Evolutionary conservation across 2,797 vertebrate species (phyloP).

Genomic region (Chloroceryle inda): DNA sequence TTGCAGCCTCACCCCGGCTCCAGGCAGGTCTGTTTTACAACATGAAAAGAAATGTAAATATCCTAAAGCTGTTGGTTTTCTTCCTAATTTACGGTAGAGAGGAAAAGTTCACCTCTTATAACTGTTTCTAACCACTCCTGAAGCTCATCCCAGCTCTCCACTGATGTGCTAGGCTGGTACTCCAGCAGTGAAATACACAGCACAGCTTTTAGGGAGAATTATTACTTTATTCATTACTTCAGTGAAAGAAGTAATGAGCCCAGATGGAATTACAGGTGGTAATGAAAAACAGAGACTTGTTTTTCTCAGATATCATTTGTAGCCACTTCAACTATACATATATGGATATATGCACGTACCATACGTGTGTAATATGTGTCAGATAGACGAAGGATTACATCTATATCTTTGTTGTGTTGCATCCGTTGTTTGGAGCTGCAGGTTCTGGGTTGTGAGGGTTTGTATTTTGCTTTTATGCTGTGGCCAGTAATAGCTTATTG

Average conservation of each 20-base stretch:
- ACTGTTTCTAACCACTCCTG: neutral
- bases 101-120: neutral
- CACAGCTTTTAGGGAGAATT: neutral
- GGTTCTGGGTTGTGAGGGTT: neutral
- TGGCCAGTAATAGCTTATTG: slow-evolving; percentile 17
- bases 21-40: neutral
- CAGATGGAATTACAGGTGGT: neutral
- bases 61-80: neutral
- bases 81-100: neutral
- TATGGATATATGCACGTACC: neutral
- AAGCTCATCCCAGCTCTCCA: rapidly evolving
- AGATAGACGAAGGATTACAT: neutral
- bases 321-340: neutral
- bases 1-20: neutral
- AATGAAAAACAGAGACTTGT: neutral
- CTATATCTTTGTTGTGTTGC: neutral
- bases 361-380: neutral
- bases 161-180: neutral
- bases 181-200: neutral
- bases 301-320: neutral
- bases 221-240: neutral
- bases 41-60: neutral
- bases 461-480: neutral
- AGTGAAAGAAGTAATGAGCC: neutral
- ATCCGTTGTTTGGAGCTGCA: neutral